These are phyloP conservation scores for Dissostichus mawsoni DNA, from an alignment of 2,113 vertebrate species.

Conservation along the genomic window DNA sequence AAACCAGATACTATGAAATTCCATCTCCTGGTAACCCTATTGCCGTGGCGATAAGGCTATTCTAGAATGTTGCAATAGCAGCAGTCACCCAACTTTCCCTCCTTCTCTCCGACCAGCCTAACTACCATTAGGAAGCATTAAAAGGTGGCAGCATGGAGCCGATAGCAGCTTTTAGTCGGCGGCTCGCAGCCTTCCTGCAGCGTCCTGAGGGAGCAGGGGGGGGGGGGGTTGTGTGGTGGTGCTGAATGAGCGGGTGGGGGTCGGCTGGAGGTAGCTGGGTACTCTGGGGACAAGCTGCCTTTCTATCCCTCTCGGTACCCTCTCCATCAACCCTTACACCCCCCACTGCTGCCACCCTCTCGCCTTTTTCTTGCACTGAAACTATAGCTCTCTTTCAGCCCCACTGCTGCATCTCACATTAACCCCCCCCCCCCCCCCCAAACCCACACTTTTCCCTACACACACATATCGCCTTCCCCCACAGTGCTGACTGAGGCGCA, in stretches of 20 bases:
- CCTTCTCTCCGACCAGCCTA: neutral
- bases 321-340: conserved; percentile 29
- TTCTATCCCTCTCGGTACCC: conserved; percentile 17
- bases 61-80: conserved; percentile 11
- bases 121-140: conserved; percentile 39
- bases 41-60: conserved; percentile 7
- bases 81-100: neutral
- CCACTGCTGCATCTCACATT: conserved; percentile 22
- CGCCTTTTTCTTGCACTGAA: neutral
- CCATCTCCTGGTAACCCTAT: neutral
- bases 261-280: conserved; percentile 23
- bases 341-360: conserved; percentile 9
- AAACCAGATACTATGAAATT: neutral
- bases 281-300: conserved; percentile 52
- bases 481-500: conserved; percentile 48
- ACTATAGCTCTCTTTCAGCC: conserved; percentile 28
- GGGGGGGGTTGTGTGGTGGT: neutral
- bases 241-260: conserved; percentile 25
- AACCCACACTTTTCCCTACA: neutral
- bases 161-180: conserved; percentile 45
- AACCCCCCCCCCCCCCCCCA: neutral
- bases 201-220: conserved; percentile 34
- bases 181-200: conserved; percentile 44
- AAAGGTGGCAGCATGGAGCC: conserved; percentile 30
- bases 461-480: conserved; percentile 28